Base-by-base conservation (phyloP, 2,113 vertebrate species). In the Eubucco bourcierii region DNA sequence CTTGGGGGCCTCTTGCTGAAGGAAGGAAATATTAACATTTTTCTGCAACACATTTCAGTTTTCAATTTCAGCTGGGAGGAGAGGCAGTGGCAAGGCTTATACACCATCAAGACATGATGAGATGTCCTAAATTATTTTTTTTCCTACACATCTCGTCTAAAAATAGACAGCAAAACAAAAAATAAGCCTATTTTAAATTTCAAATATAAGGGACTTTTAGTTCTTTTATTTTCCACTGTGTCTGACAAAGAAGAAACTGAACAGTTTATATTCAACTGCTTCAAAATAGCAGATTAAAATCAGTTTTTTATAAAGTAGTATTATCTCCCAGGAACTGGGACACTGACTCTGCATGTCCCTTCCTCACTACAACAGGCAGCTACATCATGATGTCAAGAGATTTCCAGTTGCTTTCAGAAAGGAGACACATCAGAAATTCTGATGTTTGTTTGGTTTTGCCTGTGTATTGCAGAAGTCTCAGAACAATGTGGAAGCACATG, bases 211-310 rank as follows among this genome's bases (percentile, higher is more conserved):
- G 11, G 17, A 41, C 37, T 85, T 87, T 10, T 77, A 27, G 86
- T 83, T 95, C 37, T 85, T 87, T 10, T 77, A 27, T 88, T 83
- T 95, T 91, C 28, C 44, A 78, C 31, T 25, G 24, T 56, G 28
- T 33, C 78, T 87, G 28, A 50, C 37, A 90, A 88, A 85, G 28
- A 83, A 88, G 44, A 46, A 87, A 59, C 29, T 24, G 37, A 90
- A 71, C 23, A 41, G 41, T 70, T 87, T 80, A 56, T 68, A 79
- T 60, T 71, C 37, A 73, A 24, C 34, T 10, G 17, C 61, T 63
- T 88, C 58, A 61, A 91, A 90, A 80, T 4, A 50, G 79, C 27
- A 67, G 70, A 91, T 86, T 90, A 88, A 91, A 91, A 88, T 52
- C 58, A 61, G 37, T 29, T 86, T 80, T 81, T 44, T 72, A 2